A percentile compares a stretch with the other conserved stretches of the same genome.
Evolutionary conservation across 2,888 invertebrate genomes (phyloP).

Genomic region (Megastigmus dorsalis): DNA sequence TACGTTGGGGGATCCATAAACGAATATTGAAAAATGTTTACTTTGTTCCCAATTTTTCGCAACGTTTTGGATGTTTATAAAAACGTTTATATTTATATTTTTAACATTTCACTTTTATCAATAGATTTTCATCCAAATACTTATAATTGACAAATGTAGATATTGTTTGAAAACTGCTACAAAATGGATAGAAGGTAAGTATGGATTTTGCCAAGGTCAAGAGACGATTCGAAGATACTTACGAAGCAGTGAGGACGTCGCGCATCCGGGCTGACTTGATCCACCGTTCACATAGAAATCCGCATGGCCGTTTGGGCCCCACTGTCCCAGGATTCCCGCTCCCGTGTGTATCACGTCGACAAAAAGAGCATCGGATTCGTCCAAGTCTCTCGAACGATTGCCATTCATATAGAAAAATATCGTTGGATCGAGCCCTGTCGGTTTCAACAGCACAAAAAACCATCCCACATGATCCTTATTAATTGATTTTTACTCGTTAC

Average conservation of each 20-base stretch:
- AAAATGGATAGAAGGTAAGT: too few species aligned
- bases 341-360: slow-evolving; percentile 91
- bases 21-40: too few species aligned
- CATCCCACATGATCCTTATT: slow-evolving; percentile 48
- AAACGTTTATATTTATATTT: too few species aligned
- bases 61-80: too few species aligned
- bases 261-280: slow-evolving; percentile 91
- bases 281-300: slow-evolving; percentile 94
- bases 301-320: slow-evolving; percentile 92
- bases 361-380: slow-evolving; percentile 87
- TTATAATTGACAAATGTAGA: too few species aligned
- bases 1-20: too few species aligned
- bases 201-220: too few species aligned
- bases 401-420: slow-evolving; percentile 89
- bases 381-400: slow-evolving; percentile 87
- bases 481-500: slow-evolving; percentile 24
- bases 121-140: too few species aligned
- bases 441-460: slow-evolving; percentile 43
- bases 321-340: slow-evolving; percentile 90
- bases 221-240: too few species aligned
- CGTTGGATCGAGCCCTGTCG: slow-evolving; percentile 86
- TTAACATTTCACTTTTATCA: neutral
- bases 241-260: slow-evolving; percentile 88
- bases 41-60: too few species aligned
- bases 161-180: too few species aligned